Evolutionary conservation across 2,113 vertebrate genomes (phyloP).

Genomic region (Leptosomus discolor): DNA sequence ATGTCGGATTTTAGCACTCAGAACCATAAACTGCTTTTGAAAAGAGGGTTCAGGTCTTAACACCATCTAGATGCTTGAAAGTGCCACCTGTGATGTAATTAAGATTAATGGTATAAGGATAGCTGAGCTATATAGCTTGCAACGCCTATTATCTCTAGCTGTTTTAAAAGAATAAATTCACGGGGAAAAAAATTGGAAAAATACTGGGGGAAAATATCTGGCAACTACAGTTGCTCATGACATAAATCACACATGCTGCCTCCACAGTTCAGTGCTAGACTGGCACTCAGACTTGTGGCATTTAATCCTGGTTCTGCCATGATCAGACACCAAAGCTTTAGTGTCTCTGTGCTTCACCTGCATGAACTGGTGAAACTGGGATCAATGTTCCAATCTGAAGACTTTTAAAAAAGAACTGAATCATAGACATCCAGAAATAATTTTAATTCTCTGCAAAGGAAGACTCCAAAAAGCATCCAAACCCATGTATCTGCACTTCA

Average conservation of each 20-base stretch:
- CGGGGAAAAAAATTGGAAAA: not conserved
- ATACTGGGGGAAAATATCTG: not conserved
- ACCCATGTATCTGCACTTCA: not conserved
- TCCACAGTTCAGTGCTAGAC: not conserved
- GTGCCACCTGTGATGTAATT: not conserved
- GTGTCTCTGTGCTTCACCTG: not conserved
- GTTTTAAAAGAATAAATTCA: not conserved
- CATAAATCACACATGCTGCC: not conserved
- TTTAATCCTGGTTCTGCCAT: not conserved
- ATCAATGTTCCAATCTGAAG: not conserved
- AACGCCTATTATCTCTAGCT: not conserved
- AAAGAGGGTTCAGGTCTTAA: not conserved
- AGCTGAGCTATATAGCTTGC: not conserved
- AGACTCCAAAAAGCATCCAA: not conserved
- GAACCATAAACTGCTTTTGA: not conserved
- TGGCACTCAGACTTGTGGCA: not conserved
- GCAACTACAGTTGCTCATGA: not conserved
- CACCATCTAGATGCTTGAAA: not conserved
- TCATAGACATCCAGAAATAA: not conserved
- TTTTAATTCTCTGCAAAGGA: not conserved
- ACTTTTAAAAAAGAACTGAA: not conserved
- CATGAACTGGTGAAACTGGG: not conserved
- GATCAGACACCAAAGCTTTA: not conserved
- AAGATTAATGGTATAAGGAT: not conserved
- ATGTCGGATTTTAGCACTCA: not conserved